Conservation (phyloP, 92 coral and sea anemone species). For the Porites evermanni region DNA sequence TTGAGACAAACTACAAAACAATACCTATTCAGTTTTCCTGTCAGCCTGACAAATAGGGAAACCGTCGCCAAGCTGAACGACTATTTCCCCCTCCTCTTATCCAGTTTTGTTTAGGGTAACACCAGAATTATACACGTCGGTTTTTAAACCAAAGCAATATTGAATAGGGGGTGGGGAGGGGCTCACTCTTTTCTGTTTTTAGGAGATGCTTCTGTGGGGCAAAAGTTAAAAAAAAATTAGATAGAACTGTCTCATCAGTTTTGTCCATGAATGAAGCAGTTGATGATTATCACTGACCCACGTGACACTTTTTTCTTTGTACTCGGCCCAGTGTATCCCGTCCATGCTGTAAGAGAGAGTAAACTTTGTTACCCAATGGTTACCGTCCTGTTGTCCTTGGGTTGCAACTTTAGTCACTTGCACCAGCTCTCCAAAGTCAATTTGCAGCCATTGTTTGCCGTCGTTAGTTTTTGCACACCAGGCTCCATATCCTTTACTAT, state of each 20-base stretch:
- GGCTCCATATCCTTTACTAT: constrained; percentile 9
- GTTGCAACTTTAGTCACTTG: constrained; percentile 40
- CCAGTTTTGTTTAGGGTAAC: no score
- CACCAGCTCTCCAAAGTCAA: constrained; percentile 42
- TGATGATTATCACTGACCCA: background rate
- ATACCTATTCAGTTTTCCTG: no score
- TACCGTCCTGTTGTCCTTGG: constrained; percentile 19
- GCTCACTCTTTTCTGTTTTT: no score
- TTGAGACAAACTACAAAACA: no score
- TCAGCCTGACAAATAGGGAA: no score
- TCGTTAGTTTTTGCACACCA: constrained; percentile 30
- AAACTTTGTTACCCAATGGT: constrained; percentile 33
- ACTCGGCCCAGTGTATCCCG: constrained; percentile 39
- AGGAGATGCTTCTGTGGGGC: no score
- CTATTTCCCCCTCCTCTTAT: no score
- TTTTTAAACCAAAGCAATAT: no score
- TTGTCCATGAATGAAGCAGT: background rate
- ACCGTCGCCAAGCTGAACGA: no score
- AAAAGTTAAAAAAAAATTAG: background rate
- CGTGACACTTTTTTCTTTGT: constrained; percentile 30
- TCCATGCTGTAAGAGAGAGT: constrained; percentile 40
- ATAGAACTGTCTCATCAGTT: background rate
- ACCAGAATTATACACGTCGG: no score
- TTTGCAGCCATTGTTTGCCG: constrained; percentile 41
- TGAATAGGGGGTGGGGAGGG: no score